Evolutionary conservation across 2,113 vertebrate species (phyloP), one percentile per base, ranked within the genome.

Genomic region (Actenoides hombroni): DNA sequence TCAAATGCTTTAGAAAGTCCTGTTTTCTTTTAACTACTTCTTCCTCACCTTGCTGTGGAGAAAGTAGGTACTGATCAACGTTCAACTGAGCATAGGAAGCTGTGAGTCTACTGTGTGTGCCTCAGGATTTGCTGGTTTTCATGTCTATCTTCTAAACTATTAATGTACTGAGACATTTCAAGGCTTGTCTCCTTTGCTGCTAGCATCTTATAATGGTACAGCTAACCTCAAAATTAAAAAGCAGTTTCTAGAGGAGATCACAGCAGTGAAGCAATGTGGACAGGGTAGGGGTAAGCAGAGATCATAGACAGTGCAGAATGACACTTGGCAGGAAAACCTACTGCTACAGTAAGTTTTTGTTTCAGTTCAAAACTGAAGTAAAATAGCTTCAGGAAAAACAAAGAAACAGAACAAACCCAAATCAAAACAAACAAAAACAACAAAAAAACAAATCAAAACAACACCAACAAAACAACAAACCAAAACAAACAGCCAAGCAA

Each of bases 31-130:
- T 37, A 74, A 40, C 8, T 70, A n/a, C 19, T 64, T 64, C 33
- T 92, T 86, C 37, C 17, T 70, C 56, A 16, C 10, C 49, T 86
- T 74, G 16, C 26, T 74, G 12, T 61, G 42, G 40, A 67, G 26
- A 81, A 74, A 49, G 24, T 11, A 83, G 25, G 37, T 42, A 40
- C 19, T 77, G 68, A n/a, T 73, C 35, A 53, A 48, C 13, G 48
- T 48, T 28, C 59, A 57, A 20, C 0, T 3, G 31, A 16, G 2
- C 24, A 23, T 0, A 57, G 59, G 40, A 76, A 83, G 48, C 11
- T 63, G 49, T 44, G 26, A 16, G 12, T 57, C 33, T 61, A 4
- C 5, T 16, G 7, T 17, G 5, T 23, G 28, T 40, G 31, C 53
- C 14, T 70, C 64, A 7, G 40, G 60, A 21, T 48, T 90, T 90